Conservation (phyloP, 2,113 vertebrate genomes). For the Chionis minor region DNA sequence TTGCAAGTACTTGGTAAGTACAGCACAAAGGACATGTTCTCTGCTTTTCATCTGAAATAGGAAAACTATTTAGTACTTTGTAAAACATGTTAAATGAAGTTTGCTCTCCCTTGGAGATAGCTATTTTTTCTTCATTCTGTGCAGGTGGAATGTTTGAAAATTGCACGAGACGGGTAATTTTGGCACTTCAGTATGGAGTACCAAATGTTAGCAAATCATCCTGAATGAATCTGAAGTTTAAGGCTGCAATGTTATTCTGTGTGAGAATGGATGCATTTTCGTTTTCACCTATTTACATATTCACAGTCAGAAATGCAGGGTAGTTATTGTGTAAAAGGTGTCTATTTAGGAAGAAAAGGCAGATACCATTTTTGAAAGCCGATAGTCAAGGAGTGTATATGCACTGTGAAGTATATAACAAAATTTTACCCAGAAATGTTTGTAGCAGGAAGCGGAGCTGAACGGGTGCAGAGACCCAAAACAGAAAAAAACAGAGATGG, state of each 20-base stretch:
- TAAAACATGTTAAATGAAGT: constrained; percentile 76
- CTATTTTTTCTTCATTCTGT: constrained; percentile 60
- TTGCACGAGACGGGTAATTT: constrained; percentile 74
- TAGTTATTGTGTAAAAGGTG: constrained; percentile 52
- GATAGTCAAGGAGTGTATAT: constrained; percentile 1
- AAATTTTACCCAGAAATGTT: not conserved
- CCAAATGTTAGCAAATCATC: constrained; percentile 77
- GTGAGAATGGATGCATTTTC: constrained; percentile 63
- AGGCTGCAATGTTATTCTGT: constrained; percentile 69
- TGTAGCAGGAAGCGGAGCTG: not conserved
- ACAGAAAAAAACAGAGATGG: not conserved
- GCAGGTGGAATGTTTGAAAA: constrained; percentile 77
- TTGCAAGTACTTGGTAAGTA: constrained; percentile 36
- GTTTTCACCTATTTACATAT: constrained; percentile 76
- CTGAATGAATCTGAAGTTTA: constrained; percentile 74
- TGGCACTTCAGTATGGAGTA: constrained; percentile 73
- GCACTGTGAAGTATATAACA: not conserved
- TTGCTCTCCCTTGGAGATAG: constrained; percentile 66
- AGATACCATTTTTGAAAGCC: constrained; percentile 53
- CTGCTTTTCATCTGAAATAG: constrained; percentile 57
- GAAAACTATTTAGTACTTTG: constrained; percentile 73
- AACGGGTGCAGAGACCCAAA: not conserved
- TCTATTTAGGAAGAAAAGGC: constrained; percentile 59
- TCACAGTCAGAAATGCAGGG: constrained; percentile 58
- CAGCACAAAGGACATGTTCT: constrained; percentile 34